Percentiles rank a stretch among this genome's conserved stretches.
These are phyloP conservation scores for Dolichallabes microphthalmus DNA, from an alignment of 2,113 vertebrate genomes.

Conservation along the genomic window DNA sequence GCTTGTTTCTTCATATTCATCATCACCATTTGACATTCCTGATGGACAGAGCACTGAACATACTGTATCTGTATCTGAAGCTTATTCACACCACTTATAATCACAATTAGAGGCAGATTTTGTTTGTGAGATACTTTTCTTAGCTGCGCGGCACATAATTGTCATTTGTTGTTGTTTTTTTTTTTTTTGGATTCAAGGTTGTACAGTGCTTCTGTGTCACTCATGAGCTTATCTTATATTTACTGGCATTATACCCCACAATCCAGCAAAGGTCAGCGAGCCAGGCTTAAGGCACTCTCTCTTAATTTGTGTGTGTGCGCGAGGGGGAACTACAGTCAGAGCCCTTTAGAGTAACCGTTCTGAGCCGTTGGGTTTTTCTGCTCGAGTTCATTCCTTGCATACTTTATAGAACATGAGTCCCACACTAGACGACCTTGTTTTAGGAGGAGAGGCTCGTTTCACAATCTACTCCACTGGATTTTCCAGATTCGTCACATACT, in stretches of 20 bases:
- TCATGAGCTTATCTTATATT: constrained; percentile 25
- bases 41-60: not conserved
- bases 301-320: not conserved
- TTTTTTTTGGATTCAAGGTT: not conserved
- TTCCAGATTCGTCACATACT: constrained; percentile 33
- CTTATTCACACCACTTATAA: not conserved
- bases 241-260: constrained; percentile 1
- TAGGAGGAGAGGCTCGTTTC: not conserved
- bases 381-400: constrained; percentile 38
- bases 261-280: not conserved
- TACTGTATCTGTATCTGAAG: not conserved
- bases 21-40: too few species aligned
- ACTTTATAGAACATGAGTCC: constrained; percentile 26
- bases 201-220: not conserved
- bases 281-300: not conserved
- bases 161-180: not conserved
- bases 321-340: not conserved
- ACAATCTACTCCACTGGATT: constrained; percentile 1
- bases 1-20: too few species aligned
- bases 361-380: constrained; percentile 40
- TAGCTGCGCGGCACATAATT: not conserved
- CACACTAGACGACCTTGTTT: constrained; percentile 4
- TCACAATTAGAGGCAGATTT: not conserved
- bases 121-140: not conserved
- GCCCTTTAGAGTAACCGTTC: constrained; percentile 28